phyloP scores from a whole-genome alignment of 2,888 invertebrate genomes.

The Drosophila aldrichi region DNA sequence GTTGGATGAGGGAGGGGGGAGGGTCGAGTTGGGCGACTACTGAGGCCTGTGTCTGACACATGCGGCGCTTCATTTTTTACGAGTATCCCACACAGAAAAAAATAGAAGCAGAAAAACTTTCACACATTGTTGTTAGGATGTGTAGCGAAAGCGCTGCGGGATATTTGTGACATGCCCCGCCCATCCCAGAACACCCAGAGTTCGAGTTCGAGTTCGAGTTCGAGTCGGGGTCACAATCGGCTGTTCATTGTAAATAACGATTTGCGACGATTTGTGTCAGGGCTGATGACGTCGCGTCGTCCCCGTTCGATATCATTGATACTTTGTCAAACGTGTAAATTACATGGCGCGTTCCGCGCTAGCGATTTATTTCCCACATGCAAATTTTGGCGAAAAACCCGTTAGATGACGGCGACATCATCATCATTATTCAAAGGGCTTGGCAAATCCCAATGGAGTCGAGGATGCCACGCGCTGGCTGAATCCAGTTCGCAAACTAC shows the following conservation, averaged over 20 bases:
- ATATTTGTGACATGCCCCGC: constrained; percentile 62
- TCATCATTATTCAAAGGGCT: constrained; percentile 78
- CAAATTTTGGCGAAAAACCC: constrained; percentile 62
- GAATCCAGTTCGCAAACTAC: constrained; percentile 65
- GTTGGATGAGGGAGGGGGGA: constrained; percentile 25
- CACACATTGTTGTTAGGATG: constrained; percentile 81
- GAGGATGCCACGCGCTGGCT: constrained; percentile 45
- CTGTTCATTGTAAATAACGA: constrained; percentile 72
- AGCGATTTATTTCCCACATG: constrained; percentile 70
- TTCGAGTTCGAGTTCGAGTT: constrained; percentile 1
- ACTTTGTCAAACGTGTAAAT: constrained; percentile 82
- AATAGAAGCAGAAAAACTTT: constrained; percentile 63
- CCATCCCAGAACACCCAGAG: neutral
- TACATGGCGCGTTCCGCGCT: constrained; percentile 75
- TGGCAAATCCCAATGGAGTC: constrained; percentile 70
- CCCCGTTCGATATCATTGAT: constrained; percentile 75
- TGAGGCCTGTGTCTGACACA: constrained; percentile 80
- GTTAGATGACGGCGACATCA: constrained; percentile 50
- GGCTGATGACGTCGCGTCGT: constrained; percentile 55
- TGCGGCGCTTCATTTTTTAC: constrained; percentile 70
- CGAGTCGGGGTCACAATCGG: constrained; percentile 12
- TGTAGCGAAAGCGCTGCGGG: constrained; percentile 77
- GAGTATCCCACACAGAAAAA: constrained; percentile 50
- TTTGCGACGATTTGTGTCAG: constrained; percentile 81
- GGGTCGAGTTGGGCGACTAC: constrained; percentile 1